Conservation (phyloP, 2,888 invertebrate genomes). For the Yponomeuta evonymella region DNA sequence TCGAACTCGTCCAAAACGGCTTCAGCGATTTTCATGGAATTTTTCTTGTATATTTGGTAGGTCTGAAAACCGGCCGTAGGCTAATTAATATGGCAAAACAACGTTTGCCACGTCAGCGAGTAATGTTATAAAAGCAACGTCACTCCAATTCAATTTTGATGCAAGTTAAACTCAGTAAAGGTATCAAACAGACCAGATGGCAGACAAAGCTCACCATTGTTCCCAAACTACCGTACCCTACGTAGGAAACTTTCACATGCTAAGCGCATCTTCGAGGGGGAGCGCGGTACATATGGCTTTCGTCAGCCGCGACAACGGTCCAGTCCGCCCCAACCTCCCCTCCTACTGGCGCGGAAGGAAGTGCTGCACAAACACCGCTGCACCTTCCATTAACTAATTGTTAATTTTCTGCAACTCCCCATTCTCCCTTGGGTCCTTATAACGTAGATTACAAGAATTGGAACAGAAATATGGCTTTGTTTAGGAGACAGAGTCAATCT, state of each 20-base stretch:
- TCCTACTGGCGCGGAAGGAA: neutral
- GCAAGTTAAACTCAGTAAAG: too few species aligned
- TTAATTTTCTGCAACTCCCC: slow-evolving; percentile 49
- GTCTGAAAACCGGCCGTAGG: too few species aligned
- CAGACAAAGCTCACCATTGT: neutral
- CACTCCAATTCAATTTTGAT: too few species aligned
- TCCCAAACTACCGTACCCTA: neutral
- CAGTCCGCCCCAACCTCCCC: neutral
- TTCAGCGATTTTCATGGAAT: too few species aligned
- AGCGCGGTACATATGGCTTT: neutral
- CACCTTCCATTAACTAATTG: slow-evolving; percentile 56
- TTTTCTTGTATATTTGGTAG: too few species aligned
- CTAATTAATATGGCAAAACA: too few species aligned
- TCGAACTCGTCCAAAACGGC: too few species aligned
- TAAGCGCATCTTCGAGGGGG: neutral
- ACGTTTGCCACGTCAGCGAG: too few species aligned
- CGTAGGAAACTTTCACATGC: neutral
- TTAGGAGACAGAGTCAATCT: too few species aligned
- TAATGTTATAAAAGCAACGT: too few species aligned
- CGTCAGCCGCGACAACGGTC: neutral
- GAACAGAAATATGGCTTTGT: too few species aligned
- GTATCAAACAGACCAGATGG: neutral
- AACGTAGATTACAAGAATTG: too few species aligned
- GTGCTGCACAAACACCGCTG: slow-evolving; percentile 11
- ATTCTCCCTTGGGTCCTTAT: slow-evolving; percentile 17